Percentiles rank a stretch among this genome's conserved stretches.
Conservation (phyloP, 1,140 invertebrate species). For the Drosophila melanica region DNA sequence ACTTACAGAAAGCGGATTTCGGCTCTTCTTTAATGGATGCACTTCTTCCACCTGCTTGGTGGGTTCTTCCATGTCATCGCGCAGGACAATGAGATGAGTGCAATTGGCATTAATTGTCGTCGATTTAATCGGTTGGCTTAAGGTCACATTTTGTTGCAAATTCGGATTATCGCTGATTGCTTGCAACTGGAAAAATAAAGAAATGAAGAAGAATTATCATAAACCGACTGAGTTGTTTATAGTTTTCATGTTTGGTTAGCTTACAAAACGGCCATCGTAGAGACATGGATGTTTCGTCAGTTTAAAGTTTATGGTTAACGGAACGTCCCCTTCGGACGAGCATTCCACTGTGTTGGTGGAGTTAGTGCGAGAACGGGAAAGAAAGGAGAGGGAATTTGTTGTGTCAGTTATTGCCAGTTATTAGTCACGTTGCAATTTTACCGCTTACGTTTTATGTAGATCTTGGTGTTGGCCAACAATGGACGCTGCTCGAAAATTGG, state of each 20-base stretch:
- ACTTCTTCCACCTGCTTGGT: neutral
- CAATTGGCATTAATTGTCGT: conserved; percentile 37
- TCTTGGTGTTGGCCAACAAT: conserved; percentile 63
- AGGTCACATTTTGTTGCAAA: conserved; percentile 40
- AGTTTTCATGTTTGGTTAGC: neutral
- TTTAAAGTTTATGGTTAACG: conserved; percentile 60
- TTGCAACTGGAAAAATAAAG: conserved; percentile 40
- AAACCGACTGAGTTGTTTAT: too few species aligned
- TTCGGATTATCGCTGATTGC: conserved; percentile 28
- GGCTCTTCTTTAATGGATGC: conserved; percentile 48
- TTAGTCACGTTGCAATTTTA: conserved; percentile 30
- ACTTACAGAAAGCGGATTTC: conserved; percentile 73
- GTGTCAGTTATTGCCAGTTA: conserved; percentile 47
- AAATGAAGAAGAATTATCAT: neutral
- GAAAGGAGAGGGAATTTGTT: neutral
- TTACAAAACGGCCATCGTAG: conserved; percentile 54
- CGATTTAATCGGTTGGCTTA: conserved; percentile 33
- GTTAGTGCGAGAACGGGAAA: neutral
- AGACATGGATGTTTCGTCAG: conserved; percentile 66
- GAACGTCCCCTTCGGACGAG: conserved; percentile 31
- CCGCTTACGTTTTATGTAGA: conserved; percentile 74
- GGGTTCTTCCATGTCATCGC: conserved; percentile 3
- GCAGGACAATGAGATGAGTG: conserved; percentile 52
- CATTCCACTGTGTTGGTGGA: conserved; percentile 50
- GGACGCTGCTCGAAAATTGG: conserved; percentile 65